A percentile compares a stretch with the other conserved stretches of the same genome.
These are phyloP conservation scores for Apistogramma diplotaenia DNA, from an alignment of 2,113 vertebrate genomes.

Conservation along the genomic window DNA sequence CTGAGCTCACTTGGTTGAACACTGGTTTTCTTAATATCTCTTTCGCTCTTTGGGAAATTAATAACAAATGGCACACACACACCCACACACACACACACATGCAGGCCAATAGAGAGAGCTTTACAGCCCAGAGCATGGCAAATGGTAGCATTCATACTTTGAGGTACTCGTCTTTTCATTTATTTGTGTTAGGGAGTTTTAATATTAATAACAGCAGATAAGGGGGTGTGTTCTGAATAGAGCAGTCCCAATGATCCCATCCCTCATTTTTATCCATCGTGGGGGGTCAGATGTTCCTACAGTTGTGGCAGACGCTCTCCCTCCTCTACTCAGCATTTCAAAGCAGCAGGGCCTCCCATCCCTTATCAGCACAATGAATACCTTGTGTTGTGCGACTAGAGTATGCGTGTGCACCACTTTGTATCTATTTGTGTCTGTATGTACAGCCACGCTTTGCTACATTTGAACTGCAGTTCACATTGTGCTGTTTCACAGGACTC, in stretches of 20 bases:
- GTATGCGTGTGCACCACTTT: neutral
- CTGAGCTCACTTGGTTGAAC: conserved; percentile 10
- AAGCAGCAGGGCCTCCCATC: conserved; percentile 40
- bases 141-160: conserved; percentile 37
- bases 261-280: conserved; percentile 42
- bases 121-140: conserved; percentile 6
- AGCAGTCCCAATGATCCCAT: conserved; percentile 42
- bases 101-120: neutral
- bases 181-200: conserved; percentile 24
- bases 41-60: conserved; percentile 1
- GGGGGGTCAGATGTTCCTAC: conserved; percentile 32
- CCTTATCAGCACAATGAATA: conserved; percentile 43
- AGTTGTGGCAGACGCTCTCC: conserved; percentile 19
- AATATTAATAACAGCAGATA: conserved; percentile 41
- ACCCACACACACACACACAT: neutral
- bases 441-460: conserved; percentile 29
- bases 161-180: conserved; percentile 25
- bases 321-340: conserved; percentile 48
- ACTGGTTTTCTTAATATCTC: conserved; percentile 22
- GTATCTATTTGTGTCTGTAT: conserved; percentile 22
- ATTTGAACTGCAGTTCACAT: conserved; percentile 28
- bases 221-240: conserved; percentile 2
- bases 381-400: neutral
- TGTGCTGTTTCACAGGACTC: conserved; percentile 7
- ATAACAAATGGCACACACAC: conserved; percentile 12